Evolutionary conservation across 2,888 invertebrate genomes (phyloP).

Genomic region (Temnothorax unifasciatus): DNA sequence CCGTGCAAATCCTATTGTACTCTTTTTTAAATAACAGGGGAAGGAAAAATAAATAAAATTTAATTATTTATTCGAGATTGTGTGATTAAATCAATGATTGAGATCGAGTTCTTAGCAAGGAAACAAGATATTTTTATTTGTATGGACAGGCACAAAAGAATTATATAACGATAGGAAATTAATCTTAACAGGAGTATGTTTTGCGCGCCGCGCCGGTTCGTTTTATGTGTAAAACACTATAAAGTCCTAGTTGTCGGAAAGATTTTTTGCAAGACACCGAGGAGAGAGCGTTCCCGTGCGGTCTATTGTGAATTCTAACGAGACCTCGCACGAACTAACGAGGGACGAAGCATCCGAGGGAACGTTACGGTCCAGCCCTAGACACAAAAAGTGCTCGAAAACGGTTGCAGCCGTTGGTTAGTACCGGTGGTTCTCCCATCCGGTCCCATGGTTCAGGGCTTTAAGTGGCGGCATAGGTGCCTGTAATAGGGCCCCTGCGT

Average conservation of each 20-base stretch:
- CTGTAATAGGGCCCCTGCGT: conserved; percentile 79
- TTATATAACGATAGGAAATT: background rate
- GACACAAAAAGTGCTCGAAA: conserved; percentile 73
- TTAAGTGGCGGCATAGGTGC: conserved; percentile 82
- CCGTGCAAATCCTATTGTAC: background rate
- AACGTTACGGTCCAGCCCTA: conserved; percentile 71
- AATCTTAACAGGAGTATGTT: conserved; percentile 4
- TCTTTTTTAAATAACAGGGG: background rate
- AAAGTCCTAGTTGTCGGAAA: conserved; percentile 28
- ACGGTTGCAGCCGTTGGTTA: conserved; percentile 60
- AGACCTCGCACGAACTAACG: conserved; percentile 70
- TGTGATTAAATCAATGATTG: background rate
- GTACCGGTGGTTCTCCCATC: conserved; percentile 64
- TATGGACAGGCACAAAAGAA: background rate
- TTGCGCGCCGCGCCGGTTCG: conserved; percentile 17
- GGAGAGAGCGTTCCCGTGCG: conserved; percentile 25
- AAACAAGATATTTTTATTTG: conserved; percentile 1
- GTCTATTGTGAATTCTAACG: conserved; percentile 65
- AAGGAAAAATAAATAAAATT: background rate
- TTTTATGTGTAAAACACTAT: conserved; percentile 19
- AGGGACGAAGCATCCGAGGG: conserved; percentile 66
- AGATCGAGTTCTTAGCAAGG: background rate
- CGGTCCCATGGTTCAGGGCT: conserved; percentile 50
- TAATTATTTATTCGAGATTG: background rate
- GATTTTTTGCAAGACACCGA: conserved; percentile 40